phyloP scores from a whole-genome alignment of 1,140 invertebrate species.

The Pseudoatta argentina region DNA sequence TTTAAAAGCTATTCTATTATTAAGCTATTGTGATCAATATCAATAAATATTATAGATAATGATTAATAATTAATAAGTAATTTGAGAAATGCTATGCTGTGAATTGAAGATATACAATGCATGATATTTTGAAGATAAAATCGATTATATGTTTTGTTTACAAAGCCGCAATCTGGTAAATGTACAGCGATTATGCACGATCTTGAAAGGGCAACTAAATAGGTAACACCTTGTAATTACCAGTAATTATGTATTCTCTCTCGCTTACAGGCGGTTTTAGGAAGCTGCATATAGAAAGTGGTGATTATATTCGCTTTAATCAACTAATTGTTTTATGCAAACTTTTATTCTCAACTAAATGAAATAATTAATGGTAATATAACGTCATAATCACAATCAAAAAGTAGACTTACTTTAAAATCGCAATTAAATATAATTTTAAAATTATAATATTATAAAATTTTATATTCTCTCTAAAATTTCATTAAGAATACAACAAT shows the following conservation, averaged over 20 bases:
- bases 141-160: constrained; percentile 16
- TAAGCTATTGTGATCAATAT: neutral
- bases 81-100: neutral
- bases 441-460: neutral
- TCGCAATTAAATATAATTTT: neutral
- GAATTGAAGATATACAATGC: neutral
- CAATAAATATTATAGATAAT: neutral
- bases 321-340: neutral
- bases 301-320: neutral
- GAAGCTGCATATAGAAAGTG: neutral
- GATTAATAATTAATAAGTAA: neutral
- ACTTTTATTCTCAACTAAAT: constrained; percentile 15
- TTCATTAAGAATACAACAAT: neutral
- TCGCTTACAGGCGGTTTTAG: constrained; percentile 34
- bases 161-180: neutral
- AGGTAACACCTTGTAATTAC: constrained; percentile 58
- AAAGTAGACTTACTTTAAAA: neutral
- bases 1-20: neutral
- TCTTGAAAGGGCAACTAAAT: constrained; percentile 52
- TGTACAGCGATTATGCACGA: constrained; percentile 16
- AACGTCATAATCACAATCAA: neutral
- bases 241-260: constrained; percentile 53
- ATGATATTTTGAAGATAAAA: constrained; percentile 12
- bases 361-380: neutral
- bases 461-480: neutral